Percentiles rank a stretch among this genome's conserved stretches.
phyloP scores from a whole-genome alignment of 1,140 invertebrate species.

The Psilanteris sp. region DNA sequence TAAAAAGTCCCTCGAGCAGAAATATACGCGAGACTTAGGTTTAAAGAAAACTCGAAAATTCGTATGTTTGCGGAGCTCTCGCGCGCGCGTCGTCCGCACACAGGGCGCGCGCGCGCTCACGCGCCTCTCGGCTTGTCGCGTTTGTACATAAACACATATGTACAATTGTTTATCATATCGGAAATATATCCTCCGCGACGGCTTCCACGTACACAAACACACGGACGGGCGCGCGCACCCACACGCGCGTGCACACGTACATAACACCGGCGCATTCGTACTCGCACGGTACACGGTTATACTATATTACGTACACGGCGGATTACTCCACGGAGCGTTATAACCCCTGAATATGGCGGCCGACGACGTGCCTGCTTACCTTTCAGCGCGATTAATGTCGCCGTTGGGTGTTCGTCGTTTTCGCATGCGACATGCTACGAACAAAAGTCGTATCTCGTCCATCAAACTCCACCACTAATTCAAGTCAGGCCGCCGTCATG shows the following conservation, averaged over 20 bases:
- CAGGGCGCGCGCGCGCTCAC: background rate
- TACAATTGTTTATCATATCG: constrained; percentile 57
- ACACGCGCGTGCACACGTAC: constrained; percentile 1
- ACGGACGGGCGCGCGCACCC: background rate
- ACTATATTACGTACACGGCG: constrained; percentile 56
- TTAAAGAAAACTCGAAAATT: constrained; percentile 44
- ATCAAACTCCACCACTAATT: constrained; percentile 45
- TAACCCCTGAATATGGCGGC: constrained; percentile 52
- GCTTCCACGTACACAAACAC: constrained; percentile 6
- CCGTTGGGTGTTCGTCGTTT: constrained; percentile 56
- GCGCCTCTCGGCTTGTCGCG: constrained; percentile 9
- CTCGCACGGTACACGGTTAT: constrained; percentile 43
- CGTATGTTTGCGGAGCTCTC: constrained; percentile 24
- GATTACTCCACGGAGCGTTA: constrained; percentile 54
- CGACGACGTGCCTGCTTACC: constrained; percentile 59
- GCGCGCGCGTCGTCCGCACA: background rate
- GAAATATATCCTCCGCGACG: constrained; percentile 33
- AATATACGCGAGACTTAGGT: constrained; percentile 13
- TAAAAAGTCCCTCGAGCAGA: constrained; percentile 29
- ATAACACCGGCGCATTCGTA: constrained; percentile 43
- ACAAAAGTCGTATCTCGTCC: constrained; percentile 51
- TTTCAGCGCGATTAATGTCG: constrained; percentile 67
- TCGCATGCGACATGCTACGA: constrained; percentile 46
- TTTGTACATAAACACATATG: constrained; percentile 31
- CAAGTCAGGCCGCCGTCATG: constrained; percentile 7